Conservation (phyloP, 2,113 vertebrate species). For the Microcebus tavaratra region DNA sequence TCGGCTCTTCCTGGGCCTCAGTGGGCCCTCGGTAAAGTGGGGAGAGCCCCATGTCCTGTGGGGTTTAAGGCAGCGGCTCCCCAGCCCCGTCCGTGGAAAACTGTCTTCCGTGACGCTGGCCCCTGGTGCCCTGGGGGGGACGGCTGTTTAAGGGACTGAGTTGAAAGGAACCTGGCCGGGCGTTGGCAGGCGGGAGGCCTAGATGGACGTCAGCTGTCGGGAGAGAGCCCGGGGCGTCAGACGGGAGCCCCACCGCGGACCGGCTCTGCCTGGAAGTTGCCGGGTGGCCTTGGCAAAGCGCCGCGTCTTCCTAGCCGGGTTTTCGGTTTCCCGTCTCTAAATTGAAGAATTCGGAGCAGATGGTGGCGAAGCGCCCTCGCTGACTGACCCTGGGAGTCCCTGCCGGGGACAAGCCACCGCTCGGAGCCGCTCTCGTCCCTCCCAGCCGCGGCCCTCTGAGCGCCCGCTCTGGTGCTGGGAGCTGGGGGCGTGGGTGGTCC, state of each 20-base stretch:
- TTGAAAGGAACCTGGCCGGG: background rate
- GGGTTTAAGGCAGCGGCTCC: too few species aligned
- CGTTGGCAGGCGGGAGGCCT: background rate
- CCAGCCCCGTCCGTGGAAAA: too few species aligned
- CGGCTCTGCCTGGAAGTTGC: background rate
- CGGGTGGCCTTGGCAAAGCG: background rate
- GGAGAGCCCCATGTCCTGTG: accelerated
- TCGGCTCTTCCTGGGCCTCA: background rate
- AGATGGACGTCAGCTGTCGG: accelerated
- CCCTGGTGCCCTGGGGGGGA: too few species aligned
- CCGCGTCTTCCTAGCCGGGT: background rate
- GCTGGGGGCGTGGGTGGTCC: background rate
- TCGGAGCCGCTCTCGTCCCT: background rate
- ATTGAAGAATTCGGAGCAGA: background rate
- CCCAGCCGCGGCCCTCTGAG: background rate
- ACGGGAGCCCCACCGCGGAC: accelerated
- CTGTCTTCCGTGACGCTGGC: too few species aligned
- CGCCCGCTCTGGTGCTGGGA: accelerated
- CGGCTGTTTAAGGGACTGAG: background rate
- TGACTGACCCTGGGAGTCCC: background rate
- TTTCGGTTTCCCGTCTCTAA: background rate
- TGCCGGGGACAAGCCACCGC: accelerated
- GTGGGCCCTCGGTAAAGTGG: background rate
- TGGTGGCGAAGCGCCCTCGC: background rate
- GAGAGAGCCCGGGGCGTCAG: background rate